Percentiles rank a stretch among this genome's conserved stretches.
These are phyloP conservation scores for Callimorpha dominula DNA, from an alignment of 2,888 invertebrate genomes.

Conservation along the genomic window DNA sequence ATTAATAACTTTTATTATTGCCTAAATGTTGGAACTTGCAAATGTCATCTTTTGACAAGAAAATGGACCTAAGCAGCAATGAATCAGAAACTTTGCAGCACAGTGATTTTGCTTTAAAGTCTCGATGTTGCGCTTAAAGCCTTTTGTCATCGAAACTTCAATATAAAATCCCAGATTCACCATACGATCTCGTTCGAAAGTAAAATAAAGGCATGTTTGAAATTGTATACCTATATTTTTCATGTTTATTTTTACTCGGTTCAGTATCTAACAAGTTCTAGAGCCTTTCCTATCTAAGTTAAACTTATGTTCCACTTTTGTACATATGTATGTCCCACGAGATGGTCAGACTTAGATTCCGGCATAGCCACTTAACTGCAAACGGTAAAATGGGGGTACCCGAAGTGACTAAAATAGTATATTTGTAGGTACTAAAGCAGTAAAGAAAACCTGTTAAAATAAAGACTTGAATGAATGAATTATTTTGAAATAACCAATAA, in stretches of 20 bases:
- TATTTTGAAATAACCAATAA: not conserved
- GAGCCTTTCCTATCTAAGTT: too few species aligned
- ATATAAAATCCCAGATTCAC: not conserved
- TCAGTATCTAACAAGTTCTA: not conserved
- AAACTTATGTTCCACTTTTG: not conserved
- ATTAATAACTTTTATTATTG: too few species aligned
- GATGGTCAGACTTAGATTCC: too few species aligned
- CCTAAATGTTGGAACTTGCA: too few species aligned
- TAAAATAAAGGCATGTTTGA: not conserved
- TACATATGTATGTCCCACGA: too few species aligned
- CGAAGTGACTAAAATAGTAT: too few species aligned
- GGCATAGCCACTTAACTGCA: too few species aligned
- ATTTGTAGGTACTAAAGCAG: too few species aligned
- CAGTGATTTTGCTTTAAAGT: not conserved
- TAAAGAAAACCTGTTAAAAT: too few species aligned
- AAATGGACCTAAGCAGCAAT: not conserved
- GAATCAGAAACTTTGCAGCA: not conserved
- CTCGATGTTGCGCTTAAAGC: not conserved
- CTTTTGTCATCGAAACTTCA: not conserved
- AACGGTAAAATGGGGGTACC: too few species aligned
- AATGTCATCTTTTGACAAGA: too few species aligned
- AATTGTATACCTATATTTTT: not conserved
- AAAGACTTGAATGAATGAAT: too few species aligned
- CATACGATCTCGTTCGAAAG: not conserved
- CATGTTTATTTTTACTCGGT: not conserved